Base-by-base conservation (phyloP, 2,113 vertebrate species). In the Leptodactylus fuscus region DNA sequence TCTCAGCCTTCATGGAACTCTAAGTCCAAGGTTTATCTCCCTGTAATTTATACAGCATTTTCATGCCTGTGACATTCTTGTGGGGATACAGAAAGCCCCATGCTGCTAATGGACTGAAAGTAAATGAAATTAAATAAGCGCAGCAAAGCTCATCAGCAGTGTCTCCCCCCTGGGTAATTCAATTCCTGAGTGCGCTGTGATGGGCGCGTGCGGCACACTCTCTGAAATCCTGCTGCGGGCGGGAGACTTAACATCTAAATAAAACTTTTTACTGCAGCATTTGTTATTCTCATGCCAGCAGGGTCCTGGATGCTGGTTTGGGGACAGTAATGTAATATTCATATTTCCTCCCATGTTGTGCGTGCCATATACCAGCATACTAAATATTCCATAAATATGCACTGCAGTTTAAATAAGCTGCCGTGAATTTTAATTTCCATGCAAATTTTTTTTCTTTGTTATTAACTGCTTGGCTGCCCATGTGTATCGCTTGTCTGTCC, bases 41-140 rank as follows among this genome's bases (percentile, higher is more conserved):
- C 89, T 87, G 88, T 34, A 34, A 85, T 85, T 80, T 85, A 80
- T 74, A 81, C 88, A 90, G 91, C 89, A 88, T 90, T 89, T 89
- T 87, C 87, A 87, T 88, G 88, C 89, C 84, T 86, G 87, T 83
- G 83, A 86, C 83, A 82, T 91, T 90, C 90, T 87, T 86, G 88
- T 88, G 87, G 49, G 88, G 85, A 29, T 44, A 78, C 89, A 91
- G 90, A 89, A 90, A 93, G 90, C 91, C 92, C 89, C 94, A 91
- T 87, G 93, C 93, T 93, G 94, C 88, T 91, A 94, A 94, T 94
- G 93, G 87, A 90, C 91, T 92, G 92, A 87, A 90, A 94, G 92
- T 92, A 93, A 94, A 94, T 94, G 94, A 94, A 94, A 95, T 95
- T 93, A 95, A 95, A 94, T 90, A 91, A 92, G 92, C 91, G 88